A percentile compares a stretch with the other conserved stretches of the same genome.
Conservation (phyloP, 2,888 invertebrate genomes). For the Nysson spinosus region DNA sequence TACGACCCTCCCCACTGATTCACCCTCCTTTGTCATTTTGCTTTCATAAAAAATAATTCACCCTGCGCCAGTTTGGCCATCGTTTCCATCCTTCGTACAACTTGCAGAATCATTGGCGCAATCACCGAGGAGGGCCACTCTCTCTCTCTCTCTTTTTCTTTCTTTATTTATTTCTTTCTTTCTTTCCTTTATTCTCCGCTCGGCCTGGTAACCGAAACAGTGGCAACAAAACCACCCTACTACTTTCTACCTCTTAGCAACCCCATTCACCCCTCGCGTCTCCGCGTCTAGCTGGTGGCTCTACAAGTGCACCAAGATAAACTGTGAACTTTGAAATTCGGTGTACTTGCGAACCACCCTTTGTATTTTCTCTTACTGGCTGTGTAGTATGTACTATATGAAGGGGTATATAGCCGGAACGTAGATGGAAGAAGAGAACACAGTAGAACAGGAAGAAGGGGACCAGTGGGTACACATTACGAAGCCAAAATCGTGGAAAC, state of each 20-base stretch:
- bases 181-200: neutral
- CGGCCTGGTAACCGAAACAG: slow-evolving; percentile 24
- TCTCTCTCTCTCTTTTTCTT: slow-evolving; percentile 25
- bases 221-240: slow-evolving; percentile 45
- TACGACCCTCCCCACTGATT: too few species aligned
- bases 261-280: neutral
- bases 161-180: neutral
- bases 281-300: slow-evolving; percentile 29
- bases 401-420: too few species aligned
- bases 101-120: slow-evolving; percentile 37
- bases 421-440: too few species aligned
- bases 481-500: slow-evolving; percentile 27
- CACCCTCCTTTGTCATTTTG: too few species aligned
- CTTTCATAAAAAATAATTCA: too few species aligned
- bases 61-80: too few species aligned
- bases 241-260: slow-evolving; percentile 13
- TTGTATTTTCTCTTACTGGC: slow-evolving; percentile 35
- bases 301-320: slow-evolving; percentile 61
- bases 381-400: too few species aligned
- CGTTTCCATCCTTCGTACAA: slow-evolving; percentile 12
- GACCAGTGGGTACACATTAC: slow-evolving; percentile 15
- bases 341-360: slow-evolving; percentile 47
- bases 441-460: slow-evolving; percentile 19
- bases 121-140: slow-evolving; percentile 29
- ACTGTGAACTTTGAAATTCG: slow-evolving; percentile 60